Conservation (phyloP, 2,797 vertebrate genomes). For the Etheostoma nigrum region DNA sequence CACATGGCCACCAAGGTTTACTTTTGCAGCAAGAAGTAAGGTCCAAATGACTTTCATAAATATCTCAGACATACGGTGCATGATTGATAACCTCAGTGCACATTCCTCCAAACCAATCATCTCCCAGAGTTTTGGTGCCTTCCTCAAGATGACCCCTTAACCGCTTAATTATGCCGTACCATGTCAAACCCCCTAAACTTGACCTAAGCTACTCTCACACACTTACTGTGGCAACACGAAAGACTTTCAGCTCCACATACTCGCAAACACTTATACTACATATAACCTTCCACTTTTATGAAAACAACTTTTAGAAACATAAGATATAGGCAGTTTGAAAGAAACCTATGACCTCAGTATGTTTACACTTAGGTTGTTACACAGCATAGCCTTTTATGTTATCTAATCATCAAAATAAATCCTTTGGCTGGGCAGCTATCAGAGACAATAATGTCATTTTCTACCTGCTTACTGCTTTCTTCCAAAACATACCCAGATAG, state of each 20-base stretch:
- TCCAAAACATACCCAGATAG: not conserved
- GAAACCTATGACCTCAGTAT: not conserved
- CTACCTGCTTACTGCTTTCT: not conserved
- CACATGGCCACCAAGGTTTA: conserved; percentile 23
- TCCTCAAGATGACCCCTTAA: conserved; percentile 45
- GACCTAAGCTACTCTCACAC: conserved; percentile 65
- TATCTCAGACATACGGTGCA: conserved; percentile 72
- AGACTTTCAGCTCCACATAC: conserved; percentile 86
- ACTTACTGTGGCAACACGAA: conserved; percentile 76
- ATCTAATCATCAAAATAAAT: conserved; percentile 9
- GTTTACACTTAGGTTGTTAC: not conserved
- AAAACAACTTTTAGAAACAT: conserved; percentile 1
- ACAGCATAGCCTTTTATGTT: not conserved
- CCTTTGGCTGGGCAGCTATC: not conserved
- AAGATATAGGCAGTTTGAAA: not conserved
- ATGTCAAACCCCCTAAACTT: conserved; percentile 57
- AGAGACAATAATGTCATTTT: not conserved
- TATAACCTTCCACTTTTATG: conserved; percentile 17
- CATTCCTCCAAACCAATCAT: conserved; percentile 64
- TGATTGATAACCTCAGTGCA: conserved; percentile 66
- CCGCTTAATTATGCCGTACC: conserved; percentile 54
- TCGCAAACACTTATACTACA: conserved; percentile 11
- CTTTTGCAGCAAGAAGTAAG: conserved; percentile 34
- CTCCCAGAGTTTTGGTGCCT: conserved; percentile 44
- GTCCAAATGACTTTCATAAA: conserved; percentile 69